A percentile compares a stretch with the other conserved stretches of the same genome.
Conservation (phyloP, 2,113 vertebrate species). For the Tachuris rubrigastra region DNA sequence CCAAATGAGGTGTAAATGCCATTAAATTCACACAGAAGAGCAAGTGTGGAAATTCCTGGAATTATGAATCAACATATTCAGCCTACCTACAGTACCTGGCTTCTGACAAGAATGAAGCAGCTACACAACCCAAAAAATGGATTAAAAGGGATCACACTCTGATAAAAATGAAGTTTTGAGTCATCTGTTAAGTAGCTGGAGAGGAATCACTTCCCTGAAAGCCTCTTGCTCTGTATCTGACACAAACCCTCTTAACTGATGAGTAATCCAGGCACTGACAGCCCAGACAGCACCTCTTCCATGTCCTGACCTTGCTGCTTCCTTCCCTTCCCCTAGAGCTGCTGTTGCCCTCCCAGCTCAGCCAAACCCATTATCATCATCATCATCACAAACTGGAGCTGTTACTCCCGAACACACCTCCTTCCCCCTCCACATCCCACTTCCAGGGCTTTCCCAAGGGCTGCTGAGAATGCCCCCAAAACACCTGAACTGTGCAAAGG, state of each 20-base stretch:
- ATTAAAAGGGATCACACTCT: neutral
- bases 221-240: neutral
- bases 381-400: neutral
- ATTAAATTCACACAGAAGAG: neutral
- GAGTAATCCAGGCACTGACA: neutral
- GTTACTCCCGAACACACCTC: neutral
- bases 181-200: neutral
- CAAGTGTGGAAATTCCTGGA: neutral
- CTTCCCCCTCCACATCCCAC: neutral
- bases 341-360: neutral
- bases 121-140: neutral
- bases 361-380: neutral
- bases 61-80: neutral
- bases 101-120: neutral
- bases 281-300: neutral
- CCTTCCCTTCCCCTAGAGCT: neutral
- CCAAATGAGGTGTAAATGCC: neutral
- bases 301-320: neutral
- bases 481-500: fast-evolving
- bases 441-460: neutral
- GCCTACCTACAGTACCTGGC: neutral
- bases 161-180: neutral
- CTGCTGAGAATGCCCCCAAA: neutral
- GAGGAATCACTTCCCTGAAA: neutral
- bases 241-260: fast-evolving